These are phyloP conservation scores for Diadromus collaris DNA, from an alignment of 2,888 invertebrate genomes.

Conservation along the genomic window DNA sequence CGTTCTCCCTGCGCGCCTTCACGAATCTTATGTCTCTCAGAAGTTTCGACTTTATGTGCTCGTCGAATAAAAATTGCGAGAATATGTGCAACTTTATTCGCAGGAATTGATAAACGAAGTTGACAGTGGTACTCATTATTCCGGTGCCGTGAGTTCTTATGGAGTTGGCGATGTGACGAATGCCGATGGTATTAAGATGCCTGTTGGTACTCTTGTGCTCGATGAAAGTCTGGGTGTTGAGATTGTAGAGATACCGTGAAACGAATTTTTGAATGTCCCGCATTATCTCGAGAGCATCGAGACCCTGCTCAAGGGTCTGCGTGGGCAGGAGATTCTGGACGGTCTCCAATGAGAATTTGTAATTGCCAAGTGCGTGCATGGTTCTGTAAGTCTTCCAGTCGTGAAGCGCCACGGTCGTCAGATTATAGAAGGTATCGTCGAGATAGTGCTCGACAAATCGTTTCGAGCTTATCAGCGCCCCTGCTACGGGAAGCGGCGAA, in stretches of 20 bases:
- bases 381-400: conserved; percentile 99
- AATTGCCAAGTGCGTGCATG: conserved; percentile 95
- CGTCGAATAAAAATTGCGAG: conserved; percentile 98
- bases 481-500: conserved; percentile 68
- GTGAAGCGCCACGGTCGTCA: conserved; percentile 97
- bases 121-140: conserved; percentile 96
- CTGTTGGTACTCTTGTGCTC: conserved; percentile 96
- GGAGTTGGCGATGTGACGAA: conserved; percentile 97
- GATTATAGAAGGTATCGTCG: conserved; percentile 97
- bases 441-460: conserved; percentile 92
- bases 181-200: conserved; percentile 96
- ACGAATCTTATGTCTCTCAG: conserved; percentile 93
- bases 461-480: conserved; percentile 72
- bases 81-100: conserved; percentile 96
- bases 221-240: conserved; percentile 98
- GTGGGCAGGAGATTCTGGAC: conserved; percentile 97
- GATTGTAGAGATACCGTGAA: conserved; percentile 95
- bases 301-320: conserved; percentile 97
- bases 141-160: conserved; percentile 98
- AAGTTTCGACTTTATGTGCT: conserved; percentile 97
- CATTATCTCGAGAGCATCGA: conserved; percentile 98
- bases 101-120: conserved; percentile 96
- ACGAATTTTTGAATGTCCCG: conserved; percentile 97
- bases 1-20: conserved; percentile 84
- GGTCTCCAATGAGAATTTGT: conserved; percentile 90